Evolutionary conservation across 2,888 invertebrate species (phyloP).

Genomic region (Dasysyrphus albostriatus): DNA sequence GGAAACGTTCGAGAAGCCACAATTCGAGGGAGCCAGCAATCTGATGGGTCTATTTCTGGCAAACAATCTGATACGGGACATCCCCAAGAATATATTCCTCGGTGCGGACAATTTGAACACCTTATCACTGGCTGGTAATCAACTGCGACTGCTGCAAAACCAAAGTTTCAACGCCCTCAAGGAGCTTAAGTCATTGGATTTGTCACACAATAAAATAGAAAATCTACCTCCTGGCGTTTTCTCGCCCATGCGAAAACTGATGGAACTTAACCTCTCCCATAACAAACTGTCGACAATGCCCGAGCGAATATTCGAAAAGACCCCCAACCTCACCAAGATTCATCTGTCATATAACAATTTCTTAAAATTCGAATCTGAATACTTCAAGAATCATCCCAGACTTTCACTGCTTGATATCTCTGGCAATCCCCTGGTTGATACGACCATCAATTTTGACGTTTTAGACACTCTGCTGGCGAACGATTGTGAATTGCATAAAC

Average conservation of each 20-base stretch:
- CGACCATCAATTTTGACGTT: constrained; percentile 80
- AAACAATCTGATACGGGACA: constrained; percentile 80
- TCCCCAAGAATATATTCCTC: constrained; percentile 82
- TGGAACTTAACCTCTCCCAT: constrained; percentile 80
- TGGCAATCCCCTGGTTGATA: constrained; percentile 80
- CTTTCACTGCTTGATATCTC: constrained; percentile 80
- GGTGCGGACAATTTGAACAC: constrained; percentile 82
- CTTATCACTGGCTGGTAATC: constrained; percentile 79
- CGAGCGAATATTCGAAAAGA: constrained; percentile 80
- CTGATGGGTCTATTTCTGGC: constrained; percentile 81
- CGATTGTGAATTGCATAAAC: constrained; percentile 80
- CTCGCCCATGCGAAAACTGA: constrained; percentile 79
- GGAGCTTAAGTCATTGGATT: constrained; percentile 80
- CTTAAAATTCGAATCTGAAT: constrained; percentile 80
- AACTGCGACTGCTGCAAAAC: constrained; percentile 79
- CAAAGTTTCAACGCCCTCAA: constrained; percentile 81
- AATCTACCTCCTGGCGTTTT: constrained; percentile 79
- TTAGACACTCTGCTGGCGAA: constrained; percentile 79
- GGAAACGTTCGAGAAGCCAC: constrained; percentile 81
- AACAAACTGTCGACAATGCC: constrained; percentile 80
- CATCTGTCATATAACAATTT: constrained; percentile 80
- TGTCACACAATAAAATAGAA: constrained; percentile 80
- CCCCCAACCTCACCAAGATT: constrained; percentile 80
- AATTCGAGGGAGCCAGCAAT: constrained; percentile 82
- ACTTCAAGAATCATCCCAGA: constrained; percentile 79